Percentiles rank a stretch among this genome's conserved stretches.
Evolutionary conservation across 2,888 invertebrate species (phyloP).

Genomic region (Nemurella pictetii): DNA sequence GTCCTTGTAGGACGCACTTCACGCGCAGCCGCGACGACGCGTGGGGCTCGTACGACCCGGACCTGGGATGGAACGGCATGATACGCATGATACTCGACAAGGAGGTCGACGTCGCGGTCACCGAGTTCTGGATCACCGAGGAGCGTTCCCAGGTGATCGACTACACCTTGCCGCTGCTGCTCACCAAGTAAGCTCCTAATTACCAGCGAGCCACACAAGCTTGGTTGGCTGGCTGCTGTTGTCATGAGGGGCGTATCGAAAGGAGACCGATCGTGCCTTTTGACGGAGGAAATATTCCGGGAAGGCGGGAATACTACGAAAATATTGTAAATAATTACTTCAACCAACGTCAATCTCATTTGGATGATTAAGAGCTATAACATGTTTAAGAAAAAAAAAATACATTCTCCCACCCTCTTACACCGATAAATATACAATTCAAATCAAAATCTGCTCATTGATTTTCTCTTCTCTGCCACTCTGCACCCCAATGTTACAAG

Average conservation of each 20-base stretch:
- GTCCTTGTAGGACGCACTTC: conserved; percentile 22
- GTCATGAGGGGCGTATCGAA: too few relatives aligned
- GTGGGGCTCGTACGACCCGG: conserved; percentile 40
- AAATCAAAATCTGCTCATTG: too few relatives aligned
- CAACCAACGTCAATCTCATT: too few relatives aligned
- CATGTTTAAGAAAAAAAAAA: too few relatives aligned
- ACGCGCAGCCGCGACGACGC: conserved; percentile 43
- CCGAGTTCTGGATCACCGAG: conserved; percentile 46
- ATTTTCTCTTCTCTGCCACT: too few relatives aligned
- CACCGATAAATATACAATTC: too few relatives aligned
- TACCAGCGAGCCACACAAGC: conserved; percentile 44
- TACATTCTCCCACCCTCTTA: too few relatives aligned
- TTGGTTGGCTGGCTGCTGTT: conserved; percentile 30
- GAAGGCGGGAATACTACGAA: too few relatives aligned
- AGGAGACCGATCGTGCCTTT: too few relatives aligned
- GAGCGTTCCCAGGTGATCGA: conserved; percentile 45
- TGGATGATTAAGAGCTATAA: too few relatives aligned
- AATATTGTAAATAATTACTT: too few relatives aligned
- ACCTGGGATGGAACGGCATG: conserved; percentile 46
- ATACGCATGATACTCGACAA: conserved; percentile 44
- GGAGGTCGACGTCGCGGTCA: conserved; percentile 46
- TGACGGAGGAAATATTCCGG: too few relatives aligned
- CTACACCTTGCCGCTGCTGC: conserved; percentile 47
- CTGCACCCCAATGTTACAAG: not conserved
- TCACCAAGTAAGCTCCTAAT: conserved; percentile 45